These are phyloP conservation scores for Heliconius melpomene DNA, from an alignment of 1,140 invertebrate species.

Conservation along the genomic window DNA sequence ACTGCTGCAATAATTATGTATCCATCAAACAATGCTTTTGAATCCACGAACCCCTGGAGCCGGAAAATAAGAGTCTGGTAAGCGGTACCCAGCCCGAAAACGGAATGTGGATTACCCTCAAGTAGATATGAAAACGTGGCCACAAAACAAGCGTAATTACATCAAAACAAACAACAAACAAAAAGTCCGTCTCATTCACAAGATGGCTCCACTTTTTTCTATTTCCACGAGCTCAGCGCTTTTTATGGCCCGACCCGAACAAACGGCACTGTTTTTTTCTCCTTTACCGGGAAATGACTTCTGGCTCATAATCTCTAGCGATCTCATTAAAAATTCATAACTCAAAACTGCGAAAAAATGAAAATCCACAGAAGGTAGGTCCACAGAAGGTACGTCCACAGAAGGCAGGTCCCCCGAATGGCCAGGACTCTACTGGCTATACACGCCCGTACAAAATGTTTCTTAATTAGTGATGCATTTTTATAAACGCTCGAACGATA, in stretches of 20 bases:
- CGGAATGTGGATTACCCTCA: slow-evolving; percentile 68
- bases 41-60: not conserved
- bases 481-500: slow-evolving; percentile 36
- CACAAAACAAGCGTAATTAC: slow-evolving; percentile 54
- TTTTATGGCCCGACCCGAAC: slow-evolving; percentile 61
- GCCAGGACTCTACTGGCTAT: slow-evolving; percentile 24
- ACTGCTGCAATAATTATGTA: slow-evolving; percentile 9
- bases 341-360: slow-evolving; percentile 80
- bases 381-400: slow-evolving; percentile 31
- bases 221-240: slow-evolving; percentile 41
- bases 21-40: slow-evolving; percentile 10
- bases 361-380: slow-evolving; percentile 63
- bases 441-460: slow-evolving; percentile 42
- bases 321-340: slow-evolving; percentile 83
- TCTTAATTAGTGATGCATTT: slow-evolving; percentile 45
- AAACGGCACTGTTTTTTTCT: slow-evolving; percentile 71
- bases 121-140: slow-evolving; percentile 41
- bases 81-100: slow-evolving; percentile 18
- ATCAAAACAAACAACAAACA: slow-evolving; percentile 41
- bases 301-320: slow-evolving; percentile 81
- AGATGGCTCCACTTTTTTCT: slow-evolving; percentile 27
- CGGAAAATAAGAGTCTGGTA: slow-evolving; percentile 7
- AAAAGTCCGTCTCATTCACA: slow-evolving; percentile 26
- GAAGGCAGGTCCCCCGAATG: slow-evolving; percentile 30
- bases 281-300: slow-evolving; percentile 81